Evolutionary conservation across 2,888 invertebrate species (phyloP).

Genomic region (Ormyrus nitidulus): DNA sequence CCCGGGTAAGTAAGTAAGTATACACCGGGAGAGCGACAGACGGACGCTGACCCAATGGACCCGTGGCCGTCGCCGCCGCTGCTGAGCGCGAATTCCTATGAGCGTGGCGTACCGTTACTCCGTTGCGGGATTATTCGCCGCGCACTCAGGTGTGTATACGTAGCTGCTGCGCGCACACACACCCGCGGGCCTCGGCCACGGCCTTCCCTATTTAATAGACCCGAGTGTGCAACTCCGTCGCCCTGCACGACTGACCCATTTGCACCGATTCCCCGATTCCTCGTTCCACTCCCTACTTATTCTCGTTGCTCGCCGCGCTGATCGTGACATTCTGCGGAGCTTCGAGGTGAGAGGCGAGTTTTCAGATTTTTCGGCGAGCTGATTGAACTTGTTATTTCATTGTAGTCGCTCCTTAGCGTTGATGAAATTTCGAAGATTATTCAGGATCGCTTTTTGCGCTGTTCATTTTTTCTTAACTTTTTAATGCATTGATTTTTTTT

Average conservation of each 20-base stretch:
- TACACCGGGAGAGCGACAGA: conserved; percentile 1
- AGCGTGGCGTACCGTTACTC: conserved; percentile 34
- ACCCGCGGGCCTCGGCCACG: not conserved
- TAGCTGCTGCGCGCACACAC: not conserved
- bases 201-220: conserved; percentile 27
- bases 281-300: not conserved
- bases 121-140: conserved; percentile 46
- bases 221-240: conserved; percentile 8
- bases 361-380: no score
- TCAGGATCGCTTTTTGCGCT: no score
- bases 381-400: no score
- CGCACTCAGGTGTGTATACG: not conserved
- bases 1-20: not conserved
- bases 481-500: no score
- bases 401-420: no score
- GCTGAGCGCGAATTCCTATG: conserved; percentile 45
- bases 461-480: no score
- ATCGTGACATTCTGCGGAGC: no score
- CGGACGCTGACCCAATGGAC: conserved; percentile 56
- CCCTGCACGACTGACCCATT: conserved; percentile 50
- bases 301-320: no score
- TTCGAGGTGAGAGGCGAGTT: no score
- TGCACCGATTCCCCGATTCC: conserved; percentile 49
- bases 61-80: conserved; percentile 20
- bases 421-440: no score